These are phyloP conservation scores for Falco cherrug DNA, from an alignment of 2,797 vertebrate species.

Conservation along the genomic window DNA sequence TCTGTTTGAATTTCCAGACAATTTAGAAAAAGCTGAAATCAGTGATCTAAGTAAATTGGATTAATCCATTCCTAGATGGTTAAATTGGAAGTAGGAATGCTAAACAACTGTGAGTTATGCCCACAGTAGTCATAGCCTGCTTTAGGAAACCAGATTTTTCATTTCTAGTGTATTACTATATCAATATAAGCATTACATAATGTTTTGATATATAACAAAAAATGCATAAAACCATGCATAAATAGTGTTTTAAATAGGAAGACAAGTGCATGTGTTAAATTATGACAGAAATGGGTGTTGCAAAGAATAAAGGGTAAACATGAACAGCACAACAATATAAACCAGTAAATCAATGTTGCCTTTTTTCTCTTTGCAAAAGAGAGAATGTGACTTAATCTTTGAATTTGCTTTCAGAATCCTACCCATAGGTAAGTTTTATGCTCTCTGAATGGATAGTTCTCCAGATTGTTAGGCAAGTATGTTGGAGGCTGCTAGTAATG, in stretches of 20 bases:
- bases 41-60: not conserved
- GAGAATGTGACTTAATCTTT: not conserved
- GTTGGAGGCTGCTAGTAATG: not conserved
- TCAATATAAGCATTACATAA: not conserved
- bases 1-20: not conserved
- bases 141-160: not conserved
- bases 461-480: not conserved
- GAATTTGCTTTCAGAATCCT: not conserved
- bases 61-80: not conserved
- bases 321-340: not conserved
- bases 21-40: not conserved
- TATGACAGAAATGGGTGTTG: not conserved
- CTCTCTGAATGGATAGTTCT: not conserved
- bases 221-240: rapidly evolving
- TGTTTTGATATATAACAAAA: not conserved
- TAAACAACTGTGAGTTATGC: not conserved
- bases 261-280: not conserved
- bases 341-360: not conserved
- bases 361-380: not conserved
- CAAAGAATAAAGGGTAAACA: not conserved
- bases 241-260: not conserved
- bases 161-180: not conserved
- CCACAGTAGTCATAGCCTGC: not conserved
- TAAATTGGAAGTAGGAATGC: not conserved
- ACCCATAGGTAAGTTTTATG: not conserved